Evolutionary conservation across 2,113 vertebrate genomes (phyloP).

Genomic region (Gorsachius goisagi): DNA sequence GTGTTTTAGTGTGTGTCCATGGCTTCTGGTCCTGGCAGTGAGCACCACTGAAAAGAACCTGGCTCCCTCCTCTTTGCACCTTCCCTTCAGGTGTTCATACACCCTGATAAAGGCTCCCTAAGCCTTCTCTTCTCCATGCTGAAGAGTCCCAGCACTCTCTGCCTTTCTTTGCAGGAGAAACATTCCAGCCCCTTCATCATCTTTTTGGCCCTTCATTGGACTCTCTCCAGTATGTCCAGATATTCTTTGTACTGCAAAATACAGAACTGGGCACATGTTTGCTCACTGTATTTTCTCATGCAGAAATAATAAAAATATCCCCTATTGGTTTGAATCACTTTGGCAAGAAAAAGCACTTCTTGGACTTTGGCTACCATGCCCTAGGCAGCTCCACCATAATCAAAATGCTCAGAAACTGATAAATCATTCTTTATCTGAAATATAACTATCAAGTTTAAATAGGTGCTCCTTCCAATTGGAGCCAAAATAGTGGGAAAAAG

Average conservation of each 20-base stretch:
- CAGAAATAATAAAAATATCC: neutral
- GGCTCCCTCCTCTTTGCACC: neutral
- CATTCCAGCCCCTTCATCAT: neutral
- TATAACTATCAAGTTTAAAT: neutral
- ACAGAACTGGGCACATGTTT: neutral
- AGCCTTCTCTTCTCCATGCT: neutral
- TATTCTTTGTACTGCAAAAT: neutral
- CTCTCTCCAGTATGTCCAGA: neutral
- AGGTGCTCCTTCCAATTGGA: neutral
- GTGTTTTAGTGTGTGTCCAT: rapidly evolving
- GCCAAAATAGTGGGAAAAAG: neutral
- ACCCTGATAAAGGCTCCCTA: neutral
- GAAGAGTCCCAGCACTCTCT: neutral
- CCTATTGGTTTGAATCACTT: neutral
- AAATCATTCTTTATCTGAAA: neutral
- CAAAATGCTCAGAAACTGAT: neutral
- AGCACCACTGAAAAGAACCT: neutral
- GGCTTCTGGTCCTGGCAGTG: neutral
- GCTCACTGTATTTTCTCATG: neutral
- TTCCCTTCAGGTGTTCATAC: neutral
- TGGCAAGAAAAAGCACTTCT: neutral
- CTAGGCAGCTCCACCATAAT: neutral
- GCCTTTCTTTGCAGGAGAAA: neutral
- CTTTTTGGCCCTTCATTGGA: neutral
- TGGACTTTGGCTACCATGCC: neutral